Base-by-base conservation (phyloP, 2,113 vertebrate species). In the Oreochromis niloticus region DNA sequence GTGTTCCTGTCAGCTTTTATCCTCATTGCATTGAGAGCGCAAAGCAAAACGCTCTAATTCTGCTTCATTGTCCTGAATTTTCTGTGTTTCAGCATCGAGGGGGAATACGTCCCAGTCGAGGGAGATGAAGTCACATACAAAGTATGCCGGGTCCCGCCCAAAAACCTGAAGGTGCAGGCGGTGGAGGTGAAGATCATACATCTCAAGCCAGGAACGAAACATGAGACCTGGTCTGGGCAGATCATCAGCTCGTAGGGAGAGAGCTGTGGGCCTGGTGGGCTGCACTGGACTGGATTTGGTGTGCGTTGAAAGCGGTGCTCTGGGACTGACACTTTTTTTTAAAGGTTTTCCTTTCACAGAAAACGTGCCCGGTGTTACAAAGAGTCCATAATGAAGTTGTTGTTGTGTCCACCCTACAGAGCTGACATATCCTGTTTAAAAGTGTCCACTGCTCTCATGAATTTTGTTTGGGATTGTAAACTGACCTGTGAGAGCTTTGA, bases 221-320 rank as follows among this genome's bases (percentile, higher is more conserved):
- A 99, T 0, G 99, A 99, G 97, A 99, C 99, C 1, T 99, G 99
- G 99, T 99, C 99, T 0, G 98, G 99, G 46, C 98, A 99, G 96
- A 97, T 98, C 50, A 98, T 99, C 89, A 97, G 97, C 95, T 98
- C 98, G 46, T 99, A 98, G 97, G 97, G 91, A 61, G 32, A 80
- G 91, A 4, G 6, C 6, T 19, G 36, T 3, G 27, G 43, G 75
- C 1, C 10, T 66, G 41, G 68, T 80, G 80, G 59, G 68, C 9
- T 4, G 7, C 16, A 41, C 46, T 34, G 81, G 73, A 85, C 7
- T 10, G 75, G 85, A 57, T 43, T 43, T 82, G 59, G 34, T 14
- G 73, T 43, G 30, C n/a, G 32, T 9, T 80, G 46, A 39, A 6
- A 27, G 32, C 82, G 22, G 71, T 30, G n/a, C 78, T 11, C 32